phyloP scores from a whole-genome alignment of 2,113 vertebrate species.

The Physeter macrocephalus region DNA sequence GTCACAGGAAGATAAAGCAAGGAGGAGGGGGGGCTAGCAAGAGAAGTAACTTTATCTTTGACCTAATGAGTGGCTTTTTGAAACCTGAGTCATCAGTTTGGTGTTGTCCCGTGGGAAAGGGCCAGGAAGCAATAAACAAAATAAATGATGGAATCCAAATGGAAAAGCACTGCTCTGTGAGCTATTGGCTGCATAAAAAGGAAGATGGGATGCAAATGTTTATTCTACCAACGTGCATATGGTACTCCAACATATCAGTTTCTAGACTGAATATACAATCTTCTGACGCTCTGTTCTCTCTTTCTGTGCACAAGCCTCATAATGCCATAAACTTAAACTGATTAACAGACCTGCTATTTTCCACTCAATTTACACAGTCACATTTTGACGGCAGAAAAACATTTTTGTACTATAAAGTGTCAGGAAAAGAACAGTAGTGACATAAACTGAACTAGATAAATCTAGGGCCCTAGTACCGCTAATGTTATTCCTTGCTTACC shows the following conservation, averaged over 20 bases:
- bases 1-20: neutral
- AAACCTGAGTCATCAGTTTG: constrained; percentile 54
- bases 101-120: constrained; percentile 68
- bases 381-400: neutral
- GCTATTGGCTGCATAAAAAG: constrained; percentile 69
- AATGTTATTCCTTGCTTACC: neutral
- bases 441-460: constrained; percentile 31
- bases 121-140: constrained; percentile 83
- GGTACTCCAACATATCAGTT: constrained; percentile 39
- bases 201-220: constrained; percentile 78
- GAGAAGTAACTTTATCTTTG: constrained; percentile 62
- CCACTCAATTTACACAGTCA: constrained; percentile 13
- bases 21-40: neutral
- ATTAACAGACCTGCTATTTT: constrained; percentile 7
- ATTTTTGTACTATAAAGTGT: neutral
- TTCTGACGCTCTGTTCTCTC: neutral
- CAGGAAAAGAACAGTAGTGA: neutral
- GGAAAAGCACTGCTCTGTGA: constrained; percentile 56
- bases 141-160: constrained; percentile 76
- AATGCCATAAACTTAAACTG: constrained; percentile 7
- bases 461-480: neutral
- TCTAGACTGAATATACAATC: neutral
- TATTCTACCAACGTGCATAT: neutral
- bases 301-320: neutral
- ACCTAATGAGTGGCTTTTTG: constrained; percentile 45